Evolutionary conservation across 1,140 invertebrate species (phyloP).

Genomic region (Archivesica marissinica): DNA sequence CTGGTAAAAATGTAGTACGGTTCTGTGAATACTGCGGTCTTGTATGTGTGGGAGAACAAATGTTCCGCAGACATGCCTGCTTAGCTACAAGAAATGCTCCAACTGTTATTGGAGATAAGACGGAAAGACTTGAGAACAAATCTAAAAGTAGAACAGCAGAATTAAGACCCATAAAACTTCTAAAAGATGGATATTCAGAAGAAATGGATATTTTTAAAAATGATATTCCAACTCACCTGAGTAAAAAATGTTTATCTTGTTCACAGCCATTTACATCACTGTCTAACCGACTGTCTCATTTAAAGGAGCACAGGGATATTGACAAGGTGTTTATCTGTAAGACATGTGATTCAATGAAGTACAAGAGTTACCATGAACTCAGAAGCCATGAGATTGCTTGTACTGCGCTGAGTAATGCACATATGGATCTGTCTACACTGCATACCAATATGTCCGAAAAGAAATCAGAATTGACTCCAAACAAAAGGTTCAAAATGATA

Average conservation of each 20-base stretch:
- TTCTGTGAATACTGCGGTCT: conserved; percentile 29
- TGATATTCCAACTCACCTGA: neutral
- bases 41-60: conserved; percentile 12
- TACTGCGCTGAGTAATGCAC: conserved; percentile 1
- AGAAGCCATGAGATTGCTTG: conserved; percentile 66
- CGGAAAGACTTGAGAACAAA: neutral
- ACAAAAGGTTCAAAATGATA: neutral
- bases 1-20: neutral
- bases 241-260: neutral
- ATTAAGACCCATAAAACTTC: neutral
- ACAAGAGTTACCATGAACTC: conserved; percentile 54
- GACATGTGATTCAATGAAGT: conserved; percentile 31
- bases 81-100: neutral
- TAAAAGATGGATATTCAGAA: neutral
- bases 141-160: neutral
- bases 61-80: conserved; percentile 11
- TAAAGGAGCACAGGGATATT: neutral
- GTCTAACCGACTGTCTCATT: neutral
- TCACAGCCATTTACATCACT: neutral
- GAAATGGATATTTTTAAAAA: neutral
- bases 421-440: no score
- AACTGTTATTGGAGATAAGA: neutral
- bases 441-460: no score
- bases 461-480: neutral
- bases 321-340: conserved; percentile 21